A percentile compares a stretch with the other conserved stretches of the same genome.
phyloP scores from a whole-genome alignment of 2,888 invertebrate species.

The Campoplex capitator region DNA sequence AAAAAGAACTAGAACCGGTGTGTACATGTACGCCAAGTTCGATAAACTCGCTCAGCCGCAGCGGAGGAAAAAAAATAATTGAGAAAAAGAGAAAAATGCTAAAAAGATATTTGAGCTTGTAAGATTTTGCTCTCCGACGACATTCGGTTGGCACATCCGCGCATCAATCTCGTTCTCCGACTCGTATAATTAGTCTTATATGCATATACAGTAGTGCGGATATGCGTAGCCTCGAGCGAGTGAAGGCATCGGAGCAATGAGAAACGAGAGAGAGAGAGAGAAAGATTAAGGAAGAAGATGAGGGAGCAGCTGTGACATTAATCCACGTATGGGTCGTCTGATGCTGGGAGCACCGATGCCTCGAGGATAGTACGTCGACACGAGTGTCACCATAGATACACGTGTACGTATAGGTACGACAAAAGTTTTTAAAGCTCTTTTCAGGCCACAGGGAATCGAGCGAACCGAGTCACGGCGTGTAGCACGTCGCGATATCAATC shows the following conservation, averaged over 20 bases:
- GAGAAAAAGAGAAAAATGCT: constrained; percentile 16
- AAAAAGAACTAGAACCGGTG: constrained; percentile 18
- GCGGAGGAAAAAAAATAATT: background rate
- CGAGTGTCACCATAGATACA: constrained; percentile 29
- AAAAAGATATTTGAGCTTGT: constrained; percentile 26
- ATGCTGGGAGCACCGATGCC: constrained; percentile 40
- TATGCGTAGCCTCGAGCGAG: constrained; percentile 24
- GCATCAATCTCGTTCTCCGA: constrained; percentile 64
- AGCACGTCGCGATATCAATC: background rate
- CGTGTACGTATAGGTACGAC: constrained; percentile 1
- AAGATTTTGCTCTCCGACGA: constrained; percentile 40
- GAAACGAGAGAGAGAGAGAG: constrained; percentile 38
- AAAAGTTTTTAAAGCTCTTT: background rate
- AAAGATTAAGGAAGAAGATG: constrained; percentile 35
- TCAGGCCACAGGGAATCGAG: constrained; percentile 60
- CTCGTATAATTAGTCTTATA: constrained; percentile 66
- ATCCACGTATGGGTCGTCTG: constrained; percentile 63
- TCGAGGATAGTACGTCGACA: constrained; percentile 60
- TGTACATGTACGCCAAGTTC: constrained; percentile 20
- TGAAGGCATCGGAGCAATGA: constrained; percentile 57
- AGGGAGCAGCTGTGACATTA: constrained; percentile 68
- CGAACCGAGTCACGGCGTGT: constrained; percentile 53
- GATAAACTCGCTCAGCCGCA: constrained; percentile 49
- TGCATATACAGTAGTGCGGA: constrained; percentile 36
- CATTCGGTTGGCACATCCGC: constrained; percentile 64